These are phyloP conservation scores for Passer domesticus DNA, from an alignment of 2,113 vertebrate species.

Conservation along the genomic window DNA sequence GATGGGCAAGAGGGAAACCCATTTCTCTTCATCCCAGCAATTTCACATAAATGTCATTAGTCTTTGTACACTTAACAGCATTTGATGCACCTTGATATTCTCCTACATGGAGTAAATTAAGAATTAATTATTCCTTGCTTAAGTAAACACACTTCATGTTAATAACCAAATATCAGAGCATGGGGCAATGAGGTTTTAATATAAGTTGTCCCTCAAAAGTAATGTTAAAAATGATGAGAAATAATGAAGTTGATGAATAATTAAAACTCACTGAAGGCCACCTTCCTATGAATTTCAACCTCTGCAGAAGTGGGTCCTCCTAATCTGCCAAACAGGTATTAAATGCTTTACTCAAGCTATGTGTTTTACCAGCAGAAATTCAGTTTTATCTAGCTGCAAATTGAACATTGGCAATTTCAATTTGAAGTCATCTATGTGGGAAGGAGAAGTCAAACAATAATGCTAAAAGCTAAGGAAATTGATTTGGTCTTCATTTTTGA, in stretches of 20 bases:
- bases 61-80: neutral
- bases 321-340: neutral
- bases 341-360: neutral
- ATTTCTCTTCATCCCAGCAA: neutral
- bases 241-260: neutral
- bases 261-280: neutral
- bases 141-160: neutral
- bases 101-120: neutral
- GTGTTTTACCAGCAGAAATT: neutral
- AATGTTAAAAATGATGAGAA: neutral
- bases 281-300: rapidly evolving
- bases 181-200: neutral
- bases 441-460: conserved; percentile 1
- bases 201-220: neutral
- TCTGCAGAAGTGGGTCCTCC: rapidly evolving
- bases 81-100: neutral
- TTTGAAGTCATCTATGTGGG: neutral
- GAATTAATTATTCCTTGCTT: neutral
- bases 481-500: neutral
- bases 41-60: neutral
- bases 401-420: neutral
- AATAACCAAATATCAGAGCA: neutral
- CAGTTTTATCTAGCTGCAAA: neutral
- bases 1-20: neutral
- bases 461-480: neutral